Conservation (phyloP, 2,888 invertebrate genomes). For the Ophonus ardosiacus region DNA sequence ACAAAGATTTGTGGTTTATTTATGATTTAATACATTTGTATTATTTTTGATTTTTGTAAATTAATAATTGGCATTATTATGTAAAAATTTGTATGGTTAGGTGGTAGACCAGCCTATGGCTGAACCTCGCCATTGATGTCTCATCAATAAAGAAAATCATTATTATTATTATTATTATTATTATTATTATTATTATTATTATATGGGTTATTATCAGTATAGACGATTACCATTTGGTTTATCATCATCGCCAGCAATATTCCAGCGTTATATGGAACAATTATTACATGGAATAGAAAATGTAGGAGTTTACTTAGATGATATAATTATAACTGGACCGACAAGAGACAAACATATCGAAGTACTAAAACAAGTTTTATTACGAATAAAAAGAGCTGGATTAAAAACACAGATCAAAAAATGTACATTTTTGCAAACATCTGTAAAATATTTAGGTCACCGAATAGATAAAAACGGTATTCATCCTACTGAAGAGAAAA, state of each 20-base stretch:
- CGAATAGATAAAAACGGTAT: neutral
- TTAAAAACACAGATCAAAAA: constrained; percentile 49
- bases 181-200: too few relatives aligned
- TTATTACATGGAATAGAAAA: neutral
- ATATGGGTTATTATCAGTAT: constrained; percentile 63
- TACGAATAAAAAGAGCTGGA: constrained; percentile 64
- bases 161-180: too few relatives aligned
- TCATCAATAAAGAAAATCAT: too few relatives aligned
- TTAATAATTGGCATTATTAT: too few relatives aligned
- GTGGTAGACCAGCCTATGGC: too few relatives aligned
- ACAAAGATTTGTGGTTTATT: too few relatives aligned
- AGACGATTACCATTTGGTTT: constrained; percentile 39
- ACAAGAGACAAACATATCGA: neutral
- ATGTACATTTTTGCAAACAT: neutral
- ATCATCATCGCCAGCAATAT: constrained; percentile 11
- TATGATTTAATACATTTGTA: too few relatives aligned
- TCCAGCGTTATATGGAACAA: constrained; percentile 61
- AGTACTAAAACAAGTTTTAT: neutral
- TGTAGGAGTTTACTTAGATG: neutral
- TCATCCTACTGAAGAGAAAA: neutral
- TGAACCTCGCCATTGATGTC: too few relatives aligned
- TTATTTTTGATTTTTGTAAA: too few relatives aligned
- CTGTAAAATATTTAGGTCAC: constrained; percentile 8
- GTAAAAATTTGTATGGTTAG: too few relatives aligned
- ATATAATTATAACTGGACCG: constrained; percentile 7